Evolutionary conservation across 2,888 invertebrate genomes (phyloP), one percentile per base, ranked within the genome.

Genomic region (Drosophila eohydei): DNA sequence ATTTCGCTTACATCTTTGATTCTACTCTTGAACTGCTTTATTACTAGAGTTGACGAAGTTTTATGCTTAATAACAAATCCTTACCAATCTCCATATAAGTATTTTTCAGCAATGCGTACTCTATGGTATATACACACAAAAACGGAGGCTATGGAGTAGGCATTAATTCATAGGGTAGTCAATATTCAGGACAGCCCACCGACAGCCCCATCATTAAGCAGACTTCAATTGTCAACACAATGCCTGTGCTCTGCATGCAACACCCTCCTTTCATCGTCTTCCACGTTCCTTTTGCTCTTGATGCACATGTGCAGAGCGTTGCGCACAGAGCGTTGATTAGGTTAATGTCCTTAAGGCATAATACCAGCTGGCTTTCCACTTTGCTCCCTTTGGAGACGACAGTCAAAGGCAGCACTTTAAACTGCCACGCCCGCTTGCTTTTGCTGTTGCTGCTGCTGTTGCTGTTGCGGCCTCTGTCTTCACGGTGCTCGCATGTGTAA

Each of bases 261-360:
- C 60, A 41, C 48, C 51, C 60, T 40, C 16, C 54, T 52, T 52
- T 26, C 54, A n/a, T n/a, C 21, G 34, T n/a, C 21, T 16, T 28
- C 12, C 38, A 30, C n/a, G 34, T 46, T 40, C 21, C 26, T 41
- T 43, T 28, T 28, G 55, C 32, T 38, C 38, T 16, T 34, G 34
- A 5, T 11, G 34, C 48, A 46, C 57, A 57, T 51, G 64, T 59
- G 55, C 48, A 28, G 32, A 40, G 57, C 46, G 59, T 51, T 50
- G 60, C 48, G 80, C 81, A 77, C 74, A 43, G 76, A 63, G 76
- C 80, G 75, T 86, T 85, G 84, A 85, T 85, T 85, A 85, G 87
- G 84, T 86, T 85, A 86, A 85, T 85, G 84, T 83, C 84, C 84
- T 85, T 77, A 78, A 80, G 78, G 80, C 78, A 80, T 74, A 84